Percentiles rank a stretch among this genome's conserved stretches.
Evolutionary conservation across 2,113 vertebrate species (phyloP).

Genomic region (Sturnira hondurensis): DNA sequence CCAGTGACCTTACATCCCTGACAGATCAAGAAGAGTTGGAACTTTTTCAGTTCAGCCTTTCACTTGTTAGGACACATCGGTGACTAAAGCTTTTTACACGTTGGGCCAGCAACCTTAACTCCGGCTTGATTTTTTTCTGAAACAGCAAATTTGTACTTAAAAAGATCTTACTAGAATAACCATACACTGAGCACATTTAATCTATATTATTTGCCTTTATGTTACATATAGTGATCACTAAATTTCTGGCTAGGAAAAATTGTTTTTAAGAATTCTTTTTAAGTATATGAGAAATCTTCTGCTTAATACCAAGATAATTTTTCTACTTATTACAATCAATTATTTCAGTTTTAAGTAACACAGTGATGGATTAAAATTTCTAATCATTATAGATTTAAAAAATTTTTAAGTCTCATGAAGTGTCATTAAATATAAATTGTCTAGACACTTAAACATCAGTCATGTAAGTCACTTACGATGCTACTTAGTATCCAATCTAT

Average conservation of each 20-base stretch:
- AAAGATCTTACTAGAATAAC: not conserved
- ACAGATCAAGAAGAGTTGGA: not conserved
- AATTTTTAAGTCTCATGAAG: conserved; percentile 55
- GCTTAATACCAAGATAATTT: not conserved
- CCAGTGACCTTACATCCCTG: not conserved
- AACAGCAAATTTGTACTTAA: not conserved
- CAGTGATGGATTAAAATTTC: conserved; percentile 36
- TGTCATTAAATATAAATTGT: conserved; percentile 36
- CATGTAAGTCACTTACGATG: conserved; percentile 25
- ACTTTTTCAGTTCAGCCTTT: not conserved
- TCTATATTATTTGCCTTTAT: not conserved
- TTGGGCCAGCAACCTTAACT: not conserved
- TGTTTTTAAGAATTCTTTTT: not conserved
- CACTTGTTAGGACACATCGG: not conserved
- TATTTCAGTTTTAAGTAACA: not conserved
- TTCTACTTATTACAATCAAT: not conserved
- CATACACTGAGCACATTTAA: not conserved
- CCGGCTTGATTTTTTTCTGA: not conserved
- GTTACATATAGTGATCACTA: not conserved
- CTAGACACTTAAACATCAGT: conserved; percentile 37
- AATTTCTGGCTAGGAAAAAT: not conserved
- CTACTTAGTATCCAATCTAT: conserved; percentile 29
- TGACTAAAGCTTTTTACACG: not conserved
- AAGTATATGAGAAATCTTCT: not conserved
- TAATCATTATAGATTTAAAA: conserved; percentile 40